A percentile compares a stretch with the other conserved stretches of the same genome.
Conservation (phyloP, 1,140 invertebrate species). For the Procambarus virginalis region DNA sequence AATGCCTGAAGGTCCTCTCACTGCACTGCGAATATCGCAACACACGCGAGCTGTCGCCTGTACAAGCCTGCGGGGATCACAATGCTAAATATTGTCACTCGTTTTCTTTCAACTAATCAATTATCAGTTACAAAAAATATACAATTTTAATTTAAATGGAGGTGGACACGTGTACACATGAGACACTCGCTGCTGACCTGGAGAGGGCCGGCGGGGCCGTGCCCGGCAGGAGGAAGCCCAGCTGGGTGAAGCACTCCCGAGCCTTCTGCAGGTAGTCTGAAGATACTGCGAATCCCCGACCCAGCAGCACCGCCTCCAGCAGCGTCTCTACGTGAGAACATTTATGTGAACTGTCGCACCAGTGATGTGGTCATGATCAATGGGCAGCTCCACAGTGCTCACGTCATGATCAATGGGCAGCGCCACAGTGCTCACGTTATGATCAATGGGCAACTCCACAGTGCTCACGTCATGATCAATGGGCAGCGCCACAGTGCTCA, state of each 20-base stretch:
- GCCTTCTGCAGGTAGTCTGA: slow-evolving; percentile 30
- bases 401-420: no score
- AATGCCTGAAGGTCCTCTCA: neutral
- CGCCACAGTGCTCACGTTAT: no score
- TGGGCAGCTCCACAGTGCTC: no score
- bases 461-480: no score
- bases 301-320: slow-evolving; percentile 29
- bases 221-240: neutral
- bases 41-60: slow-evolving; percentile 39
- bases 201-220: neutral
- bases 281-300: slow-evolving; percentile 27
- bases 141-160: no score
- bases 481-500: no score
- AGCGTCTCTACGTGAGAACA: neutral
- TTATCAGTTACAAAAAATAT: no score
- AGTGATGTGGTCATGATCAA: no score
- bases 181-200: neutral
- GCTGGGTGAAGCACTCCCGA: slow-evolving; percentile 16
- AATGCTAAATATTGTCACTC: neutral
- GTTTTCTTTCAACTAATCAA: neutral
- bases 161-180: no score
- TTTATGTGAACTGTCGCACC: no score
- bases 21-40: neutral
- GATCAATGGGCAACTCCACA: no score
- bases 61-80: neutral